Percentiles rank a stretch among this genome's conserved stretches.
These are phyloP conservation scores for Hipparchia sbordonii DNA, from an alignment of 2,888 invertebrate genomes.

Conservation along the genomic window DNA sequence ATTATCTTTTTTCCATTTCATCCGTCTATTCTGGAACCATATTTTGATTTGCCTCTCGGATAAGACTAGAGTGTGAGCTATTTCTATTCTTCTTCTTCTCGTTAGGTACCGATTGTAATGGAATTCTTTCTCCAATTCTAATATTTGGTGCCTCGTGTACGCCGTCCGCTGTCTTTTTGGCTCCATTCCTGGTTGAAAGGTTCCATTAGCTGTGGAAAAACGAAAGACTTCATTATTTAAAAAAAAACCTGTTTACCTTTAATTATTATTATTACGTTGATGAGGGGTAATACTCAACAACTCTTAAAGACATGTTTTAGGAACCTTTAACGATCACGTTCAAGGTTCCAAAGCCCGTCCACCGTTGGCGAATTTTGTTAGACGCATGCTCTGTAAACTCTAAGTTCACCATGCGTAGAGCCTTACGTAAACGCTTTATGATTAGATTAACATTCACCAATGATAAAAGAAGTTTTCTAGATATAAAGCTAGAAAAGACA, in stretches of 20 bases:
- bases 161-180: conserved; percentile 98
- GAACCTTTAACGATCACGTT: too few species aligned
- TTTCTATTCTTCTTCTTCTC: conserved; percentile 96
- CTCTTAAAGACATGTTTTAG: too few species aligned
- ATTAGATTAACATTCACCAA: too few species aligned
- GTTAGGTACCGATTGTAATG: conserved; percentile 98
- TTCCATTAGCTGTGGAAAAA: conserved; percentile 90
- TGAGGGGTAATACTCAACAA: too few species aligned
- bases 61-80: conserved; percentile 96
- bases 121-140: conserved; percentile 98
- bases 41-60: conserved; percentile 95
- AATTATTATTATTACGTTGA: too few species aligned
- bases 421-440: not conserved
- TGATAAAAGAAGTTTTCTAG: too few species aligned
- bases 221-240: conserved; percentile 30
- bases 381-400: too few species aligned
- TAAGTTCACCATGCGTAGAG: too few species aligned
- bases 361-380: too few species aligned
- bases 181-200: conserved; percentile 95
- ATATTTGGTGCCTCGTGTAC: conserved; percentile 98
- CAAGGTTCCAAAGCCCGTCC: too few species aligned
- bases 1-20: conserved; percentile 91
- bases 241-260: too few species aligned
- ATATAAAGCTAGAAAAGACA: not conserved
- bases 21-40: conserved; percentile 93